These are phyloP conservation scores for Lophotriccus pileatus DNA, from an alignment of 2,797 vertebrate species.

Conservation along the genomic window DNA sequence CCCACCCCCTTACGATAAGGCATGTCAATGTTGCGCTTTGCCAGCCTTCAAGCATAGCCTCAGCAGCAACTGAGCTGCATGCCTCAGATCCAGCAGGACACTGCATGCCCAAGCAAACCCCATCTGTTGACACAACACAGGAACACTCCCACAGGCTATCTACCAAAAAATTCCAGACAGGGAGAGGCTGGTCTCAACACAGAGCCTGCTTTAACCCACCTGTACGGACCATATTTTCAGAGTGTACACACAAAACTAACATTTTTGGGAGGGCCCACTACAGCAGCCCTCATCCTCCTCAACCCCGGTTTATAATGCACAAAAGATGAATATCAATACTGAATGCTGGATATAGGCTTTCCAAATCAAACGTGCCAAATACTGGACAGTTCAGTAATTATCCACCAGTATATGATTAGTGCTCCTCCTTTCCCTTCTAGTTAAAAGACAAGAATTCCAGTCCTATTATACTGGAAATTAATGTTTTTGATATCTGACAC, in stretches of 20 bases:
- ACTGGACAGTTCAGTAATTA: background rate
- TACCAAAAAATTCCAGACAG: background rate
- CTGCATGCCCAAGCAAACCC: background rate
- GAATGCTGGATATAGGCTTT: too few species aligned
- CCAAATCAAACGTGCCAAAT: background rate
- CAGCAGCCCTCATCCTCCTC: background rate
- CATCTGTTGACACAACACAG: rapidly evolving
- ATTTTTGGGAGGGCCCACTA: background rate
- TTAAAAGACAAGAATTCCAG: background rate
- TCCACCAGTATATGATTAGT: background rate
- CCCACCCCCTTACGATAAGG: background rate
- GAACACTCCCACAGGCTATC: background rate
- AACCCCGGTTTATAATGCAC: background rate
- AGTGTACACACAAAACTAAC: background rate
- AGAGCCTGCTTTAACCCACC: background rate
- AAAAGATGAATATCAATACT: too few species aligned
- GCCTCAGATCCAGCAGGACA: background rate
- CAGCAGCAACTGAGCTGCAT: background rate
- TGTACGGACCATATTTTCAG: background rate
- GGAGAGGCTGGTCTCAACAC: background rate
- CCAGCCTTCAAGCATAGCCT: background rate
- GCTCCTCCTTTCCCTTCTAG: background rate
- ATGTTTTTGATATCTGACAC: background rate
- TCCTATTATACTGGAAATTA: background rate
- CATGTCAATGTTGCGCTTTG: rapidly evolving